These are phyloP conservation scores for Heliothis peltigera DNA, from an alignment of 2,888 invertebrate species.

Conservation along the genomic window DNA sequence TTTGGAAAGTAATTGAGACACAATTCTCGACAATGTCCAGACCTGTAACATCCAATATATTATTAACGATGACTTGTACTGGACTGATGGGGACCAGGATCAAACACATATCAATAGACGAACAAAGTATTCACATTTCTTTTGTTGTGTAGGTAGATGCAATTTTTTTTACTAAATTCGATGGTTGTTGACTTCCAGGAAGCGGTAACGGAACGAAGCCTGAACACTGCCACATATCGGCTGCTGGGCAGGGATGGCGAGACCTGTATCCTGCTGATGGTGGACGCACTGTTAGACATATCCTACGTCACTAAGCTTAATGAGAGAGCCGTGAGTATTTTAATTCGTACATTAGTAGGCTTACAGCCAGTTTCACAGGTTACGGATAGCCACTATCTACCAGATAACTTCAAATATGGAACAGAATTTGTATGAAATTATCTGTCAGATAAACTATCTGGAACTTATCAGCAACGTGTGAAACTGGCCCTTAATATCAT, in stretches of 20 bases:
- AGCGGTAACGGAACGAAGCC: slow-evolving; percentile 81
- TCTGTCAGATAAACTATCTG: no score
- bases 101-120: no score
- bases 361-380: no score
- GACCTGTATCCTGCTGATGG: slow-evolving; percentile 94
- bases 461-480: no score
- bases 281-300: slow-evolving; percentile 93
- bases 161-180: background rate
- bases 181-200: slow-evolving; percentile 71
- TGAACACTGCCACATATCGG: slow-evolving; percentile 91
- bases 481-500: no score
- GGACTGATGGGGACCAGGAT: background rate
- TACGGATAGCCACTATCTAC: no score
- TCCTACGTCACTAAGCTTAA: slow-evolving; percentile 92
- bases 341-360: no score
- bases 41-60: slow-evolving; percentile 1
- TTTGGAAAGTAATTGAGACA: background rate
- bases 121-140: no score
- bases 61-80: background rate
- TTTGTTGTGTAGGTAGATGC: no score
- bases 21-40: background rate
- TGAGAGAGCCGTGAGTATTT: slow-evolving; percentile 85
- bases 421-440: no score
- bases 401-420: no score
- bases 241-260: slow-evolving; percentile 92